Evolutionary conservation across 2,797 vertebrate species (phyloP).

Genomic region (Haliaeetus albicilla): DNA sequence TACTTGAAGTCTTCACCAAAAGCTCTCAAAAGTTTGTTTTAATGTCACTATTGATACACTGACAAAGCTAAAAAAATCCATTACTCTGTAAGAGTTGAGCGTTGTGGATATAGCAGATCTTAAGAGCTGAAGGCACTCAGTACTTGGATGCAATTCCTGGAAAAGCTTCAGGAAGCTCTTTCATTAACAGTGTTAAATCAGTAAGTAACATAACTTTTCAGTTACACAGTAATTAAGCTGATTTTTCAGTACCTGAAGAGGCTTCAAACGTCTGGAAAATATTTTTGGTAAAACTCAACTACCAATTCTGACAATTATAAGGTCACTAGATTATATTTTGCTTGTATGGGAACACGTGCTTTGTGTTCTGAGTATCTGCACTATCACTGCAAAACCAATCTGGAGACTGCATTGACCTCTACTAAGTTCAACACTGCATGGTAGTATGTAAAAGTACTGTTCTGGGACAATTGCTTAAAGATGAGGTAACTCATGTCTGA

Average conservation of each 20-base stretch:
- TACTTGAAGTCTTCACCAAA: background rate
- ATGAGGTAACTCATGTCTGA: background rate
- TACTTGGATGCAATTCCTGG: background rate
- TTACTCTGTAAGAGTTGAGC: background rate
- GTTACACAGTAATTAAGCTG: background rate
- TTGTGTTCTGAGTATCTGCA: background rate
- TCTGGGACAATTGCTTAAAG: background rate
- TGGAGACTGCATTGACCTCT: background rate
- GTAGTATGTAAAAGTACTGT: background rate
- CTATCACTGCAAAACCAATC: background rate
- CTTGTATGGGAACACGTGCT: accelerated
- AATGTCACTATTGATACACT: background rate
- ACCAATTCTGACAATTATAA: background rate
- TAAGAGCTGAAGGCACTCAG: background rate
- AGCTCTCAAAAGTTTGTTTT: background rate
- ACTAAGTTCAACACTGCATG: background rate
- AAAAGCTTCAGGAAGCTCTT: background rate
- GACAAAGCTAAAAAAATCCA: background rate
- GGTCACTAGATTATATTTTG: background rate
- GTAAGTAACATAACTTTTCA: background rate
- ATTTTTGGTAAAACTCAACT: background rate
- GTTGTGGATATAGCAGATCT: background rate
- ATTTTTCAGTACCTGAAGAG: background rate
- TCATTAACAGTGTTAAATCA: background rate
- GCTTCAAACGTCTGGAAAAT: background rate